Conservation (phyloP, 2,113 vertebrate species). For the Mustelus asterias region DNA sequence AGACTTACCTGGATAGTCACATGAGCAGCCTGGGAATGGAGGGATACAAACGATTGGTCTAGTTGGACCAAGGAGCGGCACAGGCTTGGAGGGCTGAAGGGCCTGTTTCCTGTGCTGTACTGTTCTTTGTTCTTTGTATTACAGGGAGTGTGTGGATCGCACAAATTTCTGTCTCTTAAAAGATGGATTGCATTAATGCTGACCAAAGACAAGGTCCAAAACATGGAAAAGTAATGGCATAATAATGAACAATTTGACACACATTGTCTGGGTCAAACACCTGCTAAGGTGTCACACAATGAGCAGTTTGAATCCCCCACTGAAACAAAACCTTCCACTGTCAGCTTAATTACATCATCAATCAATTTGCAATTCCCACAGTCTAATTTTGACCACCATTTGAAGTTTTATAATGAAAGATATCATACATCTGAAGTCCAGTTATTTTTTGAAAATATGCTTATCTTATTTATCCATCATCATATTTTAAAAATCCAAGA, state of each 20-base stretch:
- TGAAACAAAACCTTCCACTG: background rate
- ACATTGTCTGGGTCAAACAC: background rate
- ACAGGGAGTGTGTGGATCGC: background rate
- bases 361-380: background rate
- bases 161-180: no score
- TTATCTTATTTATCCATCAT: background rate
- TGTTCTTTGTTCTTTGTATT: no score
- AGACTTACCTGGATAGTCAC: no score
- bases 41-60: no score
- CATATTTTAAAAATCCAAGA: background rate
- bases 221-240: background rate
- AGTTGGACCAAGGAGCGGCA: no score
- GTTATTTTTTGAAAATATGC: background rate
- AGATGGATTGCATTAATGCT: background rate
- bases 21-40: no score
- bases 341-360: background rate
- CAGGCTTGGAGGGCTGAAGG: no score
- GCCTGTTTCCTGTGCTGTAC: no score
- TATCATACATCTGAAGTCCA: background rate
- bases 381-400: background rate
- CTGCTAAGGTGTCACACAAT: background rate
- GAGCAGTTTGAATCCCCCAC: background rate
- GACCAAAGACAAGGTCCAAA: background rate
- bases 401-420: background rate
- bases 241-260: background rate